phyloP scores from a whole-genome alignment of 2,113 vertebrate species.

The Paedocypris sp. region DNA sequence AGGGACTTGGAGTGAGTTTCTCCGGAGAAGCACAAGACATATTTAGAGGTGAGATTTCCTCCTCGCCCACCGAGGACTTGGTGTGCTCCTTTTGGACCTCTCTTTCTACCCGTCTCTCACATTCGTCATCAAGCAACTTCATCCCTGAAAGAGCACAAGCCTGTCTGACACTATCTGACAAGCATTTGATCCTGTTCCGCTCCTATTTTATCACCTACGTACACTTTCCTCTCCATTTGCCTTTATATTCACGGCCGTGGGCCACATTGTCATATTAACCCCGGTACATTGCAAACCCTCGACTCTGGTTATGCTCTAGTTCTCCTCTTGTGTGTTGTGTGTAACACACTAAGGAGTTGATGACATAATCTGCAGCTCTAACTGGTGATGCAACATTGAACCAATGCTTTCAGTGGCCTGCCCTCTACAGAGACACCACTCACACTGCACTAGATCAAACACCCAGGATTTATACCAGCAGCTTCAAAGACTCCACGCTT shows the following conservation, averaged over 20 bases:
- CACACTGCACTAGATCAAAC: conserved; percentile 61
- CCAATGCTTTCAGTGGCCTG: conserved; percentile 61
- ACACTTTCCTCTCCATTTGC: background rate
- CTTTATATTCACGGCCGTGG: conserved; percentile 1
- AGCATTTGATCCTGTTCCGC: conserved; percentile 4
- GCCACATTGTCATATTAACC: background rate
- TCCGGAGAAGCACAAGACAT: conserved; percentile 1
- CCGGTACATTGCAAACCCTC: background rate
- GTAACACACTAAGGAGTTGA: conserved; percentile 51
- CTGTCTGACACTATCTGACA: conserved; percentile 15
- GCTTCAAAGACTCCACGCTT: conserved; percentile 27
- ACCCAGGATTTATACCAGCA: conserved; percentile 27
- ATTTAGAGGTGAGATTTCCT: background rate
- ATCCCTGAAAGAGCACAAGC: conserved; percentile 19
- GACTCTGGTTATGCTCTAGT: conserved; percentile 4
- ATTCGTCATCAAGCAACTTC: conserved; percentile 1
- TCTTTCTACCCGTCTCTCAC: background rate
- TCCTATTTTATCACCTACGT: conserved; percentile 4
- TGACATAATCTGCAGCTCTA: conserved; percentile 63
- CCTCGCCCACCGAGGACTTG: background rate
- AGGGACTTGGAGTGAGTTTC: conserved; percentile 33
- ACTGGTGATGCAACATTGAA: conserved; percentile 67
- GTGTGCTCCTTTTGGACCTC: background rate
- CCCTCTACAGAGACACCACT: conserved; percentile 55
- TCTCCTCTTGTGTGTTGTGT: background rate